Base-by-base conservation (phyloP, 2,113 vertebrate genomes). In the Lontra canadensis region DNA sequence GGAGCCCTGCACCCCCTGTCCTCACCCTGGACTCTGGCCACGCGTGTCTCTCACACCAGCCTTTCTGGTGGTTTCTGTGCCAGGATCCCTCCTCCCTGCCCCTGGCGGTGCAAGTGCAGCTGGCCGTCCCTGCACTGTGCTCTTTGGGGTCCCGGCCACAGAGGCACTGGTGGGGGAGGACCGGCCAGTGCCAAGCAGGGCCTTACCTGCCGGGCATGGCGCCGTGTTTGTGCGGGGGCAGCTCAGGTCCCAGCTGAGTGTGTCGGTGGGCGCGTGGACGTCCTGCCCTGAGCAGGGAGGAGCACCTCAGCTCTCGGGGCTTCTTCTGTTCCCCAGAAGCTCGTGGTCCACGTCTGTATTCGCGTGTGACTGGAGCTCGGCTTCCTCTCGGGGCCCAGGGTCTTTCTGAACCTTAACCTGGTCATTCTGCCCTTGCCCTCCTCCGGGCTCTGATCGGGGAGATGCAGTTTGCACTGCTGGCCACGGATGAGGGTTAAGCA, bases 121-220 rank as follows among this genome's bases (percentile, higher is more conserved):
- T 2, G 23, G 17, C 4, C 0, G 29, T 10, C 76, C 17, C 17
- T 3, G 4, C 15, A 6, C 44, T 1, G 3, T 0, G 9, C 29
- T 6, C 44, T 34, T 11, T 1, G 3, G 31, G 21, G 31, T 52
- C 8, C 10, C 4, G 29, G 29, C 1, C 59, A 12, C 42, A 10
- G 44, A 49, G 23, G 29, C 44, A 34, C 44, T 17, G 8, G 44
- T 20, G 17, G 7, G 74, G 44, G 42, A 2, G 15, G 39, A 39
- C 39, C 11, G 7, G 71, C 71, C 1, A 21, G n/a, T 18, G 67
- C 34, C 6, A 3, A 18, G 67, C 67, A 71, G 34, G 17, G 36
- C 69, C 69, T 23, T 39, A 10, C n/a, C n/a, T 4, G 7, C 36
- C 11, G 6, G 71, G 73, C 73, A 7, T 1, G 73, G n/a, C 6